Evolutionary conservation across 2,797 vertebrate genomes (phyloP).

Genomic region (Aselliscus stoliczkanus): DNA sequence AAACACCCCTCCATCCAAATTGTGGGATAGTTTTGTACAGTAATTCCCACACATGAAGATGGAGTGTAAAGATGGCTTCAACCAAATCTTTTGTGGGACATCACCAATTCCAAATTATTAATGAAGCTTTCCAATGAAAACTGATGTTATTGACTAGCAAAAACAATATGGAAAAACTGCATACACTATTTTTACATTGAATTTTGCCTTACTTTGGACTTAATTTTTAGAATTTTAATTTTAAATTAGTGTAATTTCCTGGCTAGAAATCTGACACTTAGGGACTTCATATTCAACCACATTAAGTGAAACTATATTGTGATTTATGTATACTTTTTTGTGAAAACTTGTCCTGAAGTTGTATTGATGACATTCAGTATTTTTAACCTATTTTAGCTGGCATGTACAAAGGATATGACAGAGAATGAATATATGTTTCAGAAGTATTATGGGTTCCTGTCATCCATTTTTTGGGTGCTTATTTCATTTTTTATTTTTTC

Average conservation of each 20-base stretch:
- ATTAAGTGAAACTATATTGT: not conserved
- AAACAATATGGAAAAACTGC: not conserved
- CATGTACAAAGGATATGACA: not conserved
- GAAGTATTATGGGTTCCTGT: not conserved
- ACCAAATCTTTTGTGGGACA: not conserved
- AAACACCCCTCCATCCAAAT: not conserved
- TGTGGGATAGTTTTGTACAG: not conserved
- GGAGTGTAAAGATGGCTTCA: not conserved
- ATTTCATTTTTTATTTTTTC: not conserved
- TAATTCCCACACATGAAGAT: not conserved
- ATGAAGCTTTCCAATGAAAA: not conserved
- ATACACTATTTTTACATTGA: not conserved
- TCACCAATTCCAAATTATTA: not conserved
- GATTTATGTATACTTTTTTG: not conserved
- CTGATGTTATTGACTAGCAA: not conserved
- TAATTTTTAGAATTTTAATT: not conserved
- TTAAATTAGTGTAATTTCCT: not conserved
- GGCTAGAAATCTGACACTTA: not conserved
- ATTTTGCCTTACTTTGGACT: not conserved
- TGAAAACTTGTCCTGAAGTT: not conserved
- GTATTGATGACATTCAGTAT: not conserved
- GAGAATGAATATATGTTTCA: not conserved
- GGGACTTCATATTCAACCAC: not conserved
- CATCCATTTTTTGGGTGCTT: not conserved
- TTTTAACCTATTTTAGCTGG: not conserved